Percentiles rank a stretch among this genome's conserved stretches.
These are phyloP conservation scores for Oceanites oceanicus DNA, from an alignment of 2,113 vertebrate genomes.

Conservation along the genomic window DNA sequence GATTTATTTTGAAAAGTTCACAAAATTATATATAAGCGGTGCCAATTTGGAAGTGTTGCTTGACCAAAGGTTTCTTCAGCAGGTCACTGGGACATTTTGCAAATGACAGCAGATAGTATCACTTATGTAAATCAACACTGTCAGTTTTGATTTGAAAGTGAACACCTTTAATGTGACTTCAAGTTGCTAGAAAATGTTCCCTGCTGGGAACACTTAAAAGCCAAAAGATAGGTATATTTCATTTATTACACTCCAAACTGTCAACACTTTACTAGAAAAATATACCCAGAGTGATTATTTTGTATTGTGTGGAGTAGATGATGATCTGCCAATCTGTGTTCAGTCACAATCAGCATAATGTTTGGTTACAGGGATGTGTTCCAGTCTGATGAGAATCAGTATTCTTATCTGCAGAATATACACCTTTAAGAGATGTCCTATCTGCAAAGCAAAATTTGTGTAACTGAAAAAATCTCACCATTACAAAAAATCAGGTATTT, in stretches of 20 bases:
- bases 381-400: not conserved
- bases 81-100: not conserved
- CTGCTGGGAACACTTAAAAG: not conserved
- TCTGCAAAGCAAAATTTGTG: not conserved
- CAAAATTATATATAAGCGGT: not conserved
- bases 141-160: constrained; percentile 30
- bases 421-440: not conserved
- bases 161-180: not conserved
- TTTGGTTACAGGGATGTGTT: not conserved
- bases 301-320: not conserved
- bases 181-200: constrained; percentile 1
- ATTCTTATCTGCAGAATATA: not conserved
- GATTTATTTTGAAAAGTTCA: not conserved
- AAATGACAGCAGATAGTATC: not conserved
- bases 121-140: not conserved
- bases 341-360: not conserved
- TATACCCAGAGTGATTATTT: constrained; percentile 23
- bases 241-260: constrained; percentile 21
- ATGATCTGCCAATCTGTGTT: not conserved
- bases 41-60: not conserved
- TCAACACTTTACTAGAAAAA: not conserved
- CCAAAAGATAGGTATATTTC: constrained; percentile 20
- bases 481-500: not conserved
- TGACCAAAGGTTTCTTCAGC: not conserved
- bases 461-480: not conserved